Conservation (phyloP, 1,140 invertebrate species). For the Varroa destructor region DNA sequence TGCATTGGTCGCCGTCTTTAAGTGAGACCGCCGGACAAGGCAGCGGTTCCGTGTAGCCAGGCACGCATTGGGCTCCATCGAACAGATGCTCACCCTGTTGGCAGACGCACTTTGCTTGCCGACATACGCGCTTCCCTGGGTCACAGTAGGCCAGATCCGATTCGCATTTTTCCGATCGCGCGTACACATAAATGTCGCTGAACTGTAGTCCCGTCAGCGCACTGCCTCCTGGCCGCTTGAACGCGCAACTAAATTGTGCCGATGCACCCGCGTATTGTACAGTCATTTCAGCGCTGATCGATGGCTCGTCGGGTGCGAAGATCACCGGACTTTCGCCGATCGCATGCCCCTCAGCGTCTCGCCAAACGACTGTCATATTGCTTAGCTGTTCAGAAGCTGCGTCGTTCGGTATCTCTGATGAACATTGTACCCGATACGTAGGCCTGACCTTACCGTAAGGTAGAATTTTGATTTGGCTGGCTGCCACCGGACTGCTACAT, state of each 20-base stretch:
- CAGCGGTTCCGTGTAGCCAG: conserved; percentile 2
- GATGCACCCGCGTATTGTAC: conserved; percentile 23
- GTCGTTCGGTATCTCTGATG: conserved; percentile 11
- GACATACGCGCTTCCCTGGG: conserved; percentile 1
- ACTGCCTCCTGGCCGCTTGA: conserved; percentile 8
- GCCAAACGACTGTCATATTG: conserved; percentile 25
- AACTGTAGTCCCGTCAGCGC: conserved; percentile 7
- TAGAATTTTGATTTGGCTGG: conserved; percentile 19
- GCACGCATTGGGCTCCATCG: conserved; percentile 13
- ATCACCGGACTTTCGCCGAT: conserved; percentile 24
- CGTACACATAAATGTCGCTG: conserved; percentile 26
- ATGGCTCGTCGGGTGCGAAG: conserved; percentile 9
- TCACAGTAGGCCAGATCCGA: conserved; percentile 22
- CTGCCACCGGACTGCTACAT: not conserved
- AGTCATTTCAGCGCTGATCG: conserved; percentile 11
- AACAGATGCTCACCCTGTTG: conserved; percentile 22
- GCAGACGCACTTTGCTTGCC: conserved; percentile 17
- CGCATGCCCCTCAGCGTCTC: conserved; percentile 2
- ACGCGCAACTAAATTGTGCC: conserved; percentile 16
- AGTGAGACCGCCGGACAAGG: not conserved
- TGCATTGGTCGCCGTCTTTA: conserved; percentile 22
- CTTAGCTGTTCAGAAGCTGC: not conserved
- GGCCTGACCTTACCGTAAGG: conserved; percentile 23
- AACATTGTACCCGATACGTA: conserved; percentile 18
- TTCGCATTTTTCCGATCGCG: conserved; percentile 26